These are phyloP conservation scores for Nomia melanderi DNA, from an alignment of 1,140 invertebrate species.

Conservation along the genomic window DNA sequence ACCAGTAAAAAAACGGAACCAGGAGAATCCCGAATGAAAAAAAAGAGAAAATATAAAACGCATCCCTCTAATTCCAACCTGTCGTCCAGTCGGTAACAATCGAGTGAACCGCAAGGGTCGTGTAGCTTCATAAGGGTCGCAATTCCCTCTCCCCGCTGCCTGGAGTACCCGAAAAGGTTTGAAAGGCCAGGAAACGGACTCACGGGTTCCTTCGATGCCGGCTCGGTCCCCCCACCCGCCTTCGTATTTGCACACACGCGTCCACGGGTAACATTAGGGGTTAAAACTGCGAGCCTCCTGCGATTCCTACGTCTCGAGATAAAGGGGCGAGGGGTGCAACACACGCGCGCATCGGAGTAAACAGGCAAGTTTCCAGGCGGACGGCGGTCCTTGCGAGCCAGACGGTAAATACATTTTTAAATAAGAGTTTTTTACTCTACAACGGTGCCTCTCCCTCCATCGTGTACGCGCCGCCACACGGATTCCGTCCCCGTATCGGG, in stretches of 20 bases:
- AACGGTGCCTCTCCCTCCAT: background rate
- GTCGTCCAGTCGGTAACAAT: constrained; percentile 40
- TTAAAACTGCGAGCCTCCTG: constrained; percentile 33
- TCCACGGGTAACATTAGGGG: constrained; percentile 51
- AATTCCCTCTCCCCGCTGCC: constrained; percentile 35
- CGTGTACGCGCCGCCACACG: constrained; percentile 53
- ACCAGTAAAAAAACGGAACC: background rate
- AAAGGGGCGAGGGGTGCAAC: constrained; percentile 50
- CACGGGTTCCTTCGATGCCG: constrained; percentile 50
- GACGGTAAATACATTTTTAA: constrained; percentile 81
- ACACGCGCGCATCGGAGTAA: constrained; percentile 54
- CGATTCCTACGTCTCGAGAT: constrained; percentile 64
- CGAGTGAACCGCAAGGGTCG: constrained; percentile 43
- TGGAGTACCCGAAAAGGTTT: constrained; percentile 53
- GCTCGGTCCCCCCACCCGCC: background rate
- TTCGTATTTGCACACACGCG: constrained; percentile 51
- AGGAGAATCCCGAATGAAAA: background rate
- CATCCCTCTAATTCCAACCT: constrained; percentile 32
- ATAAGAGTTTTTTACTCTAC: constrained; percentile 78
- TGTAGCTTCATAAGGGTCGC: constrained; percentile 57
- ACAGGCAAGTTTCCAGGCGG: constrained; percentile 71
- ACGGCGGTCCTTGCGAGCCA: constrained; percentile 72
- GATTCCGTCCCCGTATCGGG: constrained; percentile 78
- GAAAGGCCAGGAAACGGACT: constrained; percentile 61
- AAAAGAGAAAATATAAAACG: background rate